phyloP scores from a whole-genome alignment of 2,888 invertebrate species.

The Synergus laeviventris region DNA sequence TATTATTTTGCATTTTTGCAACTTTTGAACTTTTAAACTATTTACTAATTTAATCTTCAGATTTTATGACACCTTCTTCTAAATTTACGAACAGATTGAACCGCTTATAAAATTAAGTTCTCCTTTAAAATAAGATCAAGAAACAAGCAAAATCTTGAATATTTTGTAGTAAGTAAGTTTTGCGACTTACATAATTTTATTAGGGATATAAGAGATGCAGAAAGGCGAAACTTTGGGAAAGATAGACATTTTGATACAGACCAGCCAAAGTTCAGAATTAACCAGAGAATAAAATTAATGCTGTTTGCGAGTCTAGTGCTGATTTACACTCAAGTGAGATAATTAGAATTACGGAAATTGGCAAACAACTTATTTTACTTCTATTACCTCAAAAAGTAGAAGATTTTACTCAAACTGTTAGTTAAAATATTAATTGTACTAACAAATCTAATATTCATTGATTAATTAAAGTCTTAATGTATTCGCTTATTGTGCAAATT shows the following conservation, averaged over 20 bases:
- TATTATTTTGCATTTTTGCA: no score
- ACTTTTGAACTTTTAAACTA: no score
- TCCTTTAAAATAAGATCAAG: no score
- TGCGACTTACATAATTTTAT: background rate
- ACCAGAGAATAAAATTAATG: constrained; percentile 28
- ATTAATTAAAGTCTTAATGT: background rate
- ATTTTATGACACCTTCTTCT: no score
- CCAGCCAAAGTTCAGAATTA: constrained; percentile 18
- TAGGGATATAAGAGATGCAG: background rate
- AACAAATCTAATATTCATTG: background rate
- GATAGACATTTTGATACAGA: constrained; percentile 17
- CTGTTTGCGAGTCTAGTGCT: background rate
- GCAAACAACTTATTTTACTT: background rate
- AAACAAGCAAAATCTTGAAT: no score
- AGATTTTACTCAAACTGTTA: background rate
- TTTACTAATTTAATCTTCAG: no score
- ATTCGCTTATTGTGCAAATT: no score
- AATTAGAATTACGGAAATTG: constrained; percentile 21
- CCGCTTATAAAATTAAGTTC: no score
- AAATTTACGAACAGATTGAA: no score
- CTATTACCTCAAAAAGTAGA: background rate
- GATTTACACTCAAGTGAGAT: constrained; percentile 10
- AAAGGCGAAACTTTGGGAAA: background rate
- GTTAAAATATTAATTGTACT: no score
- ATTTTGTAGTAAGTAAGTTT: background rate